Conservation (phyloP, 2,797 vertebrate species). For the Gymnodraco acuticeps region DNA sequence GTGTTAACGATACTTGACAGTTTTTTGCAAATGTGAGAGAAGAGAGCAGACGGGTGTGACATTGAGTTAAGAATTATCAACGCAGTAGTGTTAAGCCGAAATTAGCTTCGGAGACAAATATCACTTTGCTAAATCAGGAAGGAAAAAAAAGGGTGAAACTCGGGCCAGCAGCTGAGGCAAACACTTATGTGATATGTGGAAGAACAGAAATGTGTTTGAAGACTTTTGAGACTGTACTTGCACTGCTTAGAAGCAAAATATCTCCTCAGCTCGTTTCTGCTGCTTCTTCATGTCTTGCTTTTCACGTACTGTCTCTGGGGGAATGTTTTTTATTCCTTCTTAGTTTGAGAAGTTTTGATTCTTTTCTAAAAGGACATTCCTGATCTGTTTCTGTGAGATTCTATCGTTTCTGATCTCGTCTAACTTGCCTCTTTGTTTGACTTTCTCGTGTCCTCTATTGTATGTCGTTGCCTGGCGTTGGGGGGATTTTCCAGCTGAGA, state of each 20-base stretch:
- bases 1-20: background rate
- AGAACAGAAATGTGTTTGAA: slow-evolving; percentile 22
- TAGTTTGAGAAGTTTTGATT: slow-evolving; percentile 25
- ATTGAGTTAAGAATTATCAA: slow-evolving; percentile 6
- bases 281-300: slow-evolving; percentile 2
- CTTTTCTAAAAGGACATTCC: slow-evolving; percentile 9
- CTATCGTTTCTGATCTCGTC: slow-evolving; percentile 7
- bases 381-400: slow-evolving; percentile 6
- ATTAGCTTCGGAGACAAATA: slow-evolving; percentile 10
- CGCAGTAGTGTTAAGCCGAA: background rate
- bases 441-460: slow-evolving; percentile 20
- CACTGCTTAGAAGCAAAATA: slow-evolving; percentile 2
- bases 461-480: background rate
- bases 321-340: background rate
- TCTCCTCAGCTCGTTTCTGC: background rate
- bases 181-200: background rate
- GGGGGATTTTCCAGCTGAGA: background rate
- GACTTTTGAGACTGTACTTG: background rate
- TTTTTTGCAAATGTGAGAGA: background rate
- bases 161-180: slow-evolving; percentile 2
- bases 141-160: slow-evolving; percentile 17
- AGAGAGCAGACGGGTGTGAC: slow-evolving; percentile 17
- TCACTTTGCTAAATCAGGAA: background rate
- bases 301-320: background rate
- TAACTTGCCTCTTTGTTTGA: slow-evolving; percentile 3